Evolutionary conservation across 2,888 invertebrate genomes (phyloP).

Genomic region (Therioaphis trifolii): DNA sequence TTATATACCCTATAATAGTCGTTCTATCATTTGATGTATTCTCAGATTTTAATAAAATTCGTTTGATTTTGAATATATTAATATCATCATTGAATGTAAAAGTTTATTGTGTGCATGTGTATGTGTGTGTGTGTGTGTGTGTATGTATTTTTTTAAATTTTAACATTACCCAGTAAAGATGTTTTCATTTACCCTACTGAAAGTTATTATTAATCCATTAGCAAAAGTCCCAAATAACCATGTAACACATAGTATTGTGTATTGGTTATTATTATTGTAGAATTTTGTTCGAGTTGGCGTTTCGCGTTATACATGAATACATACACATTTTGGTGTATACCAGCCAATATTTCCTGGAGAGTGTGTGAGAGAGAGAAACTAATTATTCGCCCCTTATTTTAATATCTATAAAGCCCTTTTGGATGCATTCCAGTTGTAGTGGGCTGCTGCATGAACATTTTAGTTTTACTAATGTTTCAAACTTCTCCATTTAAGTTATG

Average conservation of each 20-base stretch:
- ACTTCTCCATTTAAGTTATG: constrained; percentile 20
- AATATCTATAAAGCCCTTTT: constrained; percentile 53
- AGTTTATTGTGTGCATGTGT: too few relatives aligned
- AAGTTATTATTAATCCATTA: background rate
- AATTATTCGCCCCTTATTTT: constrained; percentile 47
- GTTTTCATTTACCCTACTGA: background rate
- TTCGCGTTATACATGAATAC: background rate
- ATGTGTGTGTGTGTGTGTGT: too few relatives aligned
- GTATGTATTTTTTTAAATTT: background rate
- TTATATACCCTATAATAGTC: background rate
- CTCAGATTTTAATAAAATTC: background rate
- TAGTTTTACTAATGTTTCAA: constrained; percentile 42
- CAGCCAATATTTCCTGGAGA: constrained; percentile 24
- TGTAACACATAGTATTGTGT: background rate
- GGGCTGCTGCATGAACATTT: constrained; percentile 7
- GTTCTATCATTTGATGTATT: too few relatives aligned
- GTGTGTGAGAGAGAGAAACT: background rate
- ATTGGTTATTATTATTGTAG: background rate
- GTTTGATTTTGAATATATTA: background rate
- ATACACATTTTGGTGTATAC: constrained; percentile 4
- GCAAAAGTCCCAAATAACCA: background rate
- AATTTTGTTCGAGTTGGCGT: background rate
- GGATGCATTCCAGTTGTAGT: constrained; percentile 46
- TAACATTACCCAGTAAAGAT: background rate
- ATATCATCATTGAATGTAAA: background rate